phyloP scores from a whole-genome alignment of 1,140 invertebrate genomes.

The Hetaerina americana region DNA sequence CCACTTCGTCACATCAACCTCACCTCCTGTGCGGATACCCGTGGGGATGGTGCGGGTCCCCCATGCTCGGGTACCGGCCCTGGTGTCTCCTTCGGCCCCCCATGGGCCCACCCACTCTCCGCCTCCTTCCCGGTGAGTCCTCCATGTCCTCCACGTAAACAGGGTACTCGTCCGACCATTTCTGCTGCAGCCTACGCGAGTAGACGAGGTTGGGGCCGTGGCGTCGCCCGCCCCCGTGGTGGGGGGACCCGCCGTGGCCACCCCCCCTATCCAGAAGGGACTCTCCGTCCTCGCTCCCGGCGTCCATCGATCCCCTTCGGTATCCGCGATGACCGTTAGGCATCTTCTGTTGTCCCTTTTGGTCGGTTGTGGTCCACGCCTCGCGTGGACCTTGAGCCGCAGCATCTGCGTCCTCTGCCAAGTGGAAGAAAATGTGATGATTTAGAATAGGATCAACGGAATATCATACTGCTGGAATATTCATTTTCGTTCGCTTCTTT shows the following conservation, averaged over 20 bases:
- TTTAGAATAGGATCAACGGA: no score
- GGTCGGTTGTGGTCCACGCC: constrained; percentile 64
- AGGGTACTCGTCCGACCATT: neutral
- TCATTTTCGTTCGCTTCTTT: no score
- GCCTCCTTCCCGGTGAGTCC: neutral
- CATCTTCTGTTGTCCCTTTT: constrained; percentile 33
- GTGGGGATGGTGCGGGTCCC: neutral
- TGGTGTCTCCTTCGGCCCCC: neutral
- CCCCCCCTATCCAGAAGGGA: neutral
- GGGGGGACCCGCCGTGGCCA: neutral
- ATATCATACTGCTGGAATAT: no score
- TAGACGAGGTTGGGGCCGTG: neutral
- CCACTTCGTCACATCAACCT: no score
- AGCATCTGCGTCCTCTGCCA: constrained; percentile 25
- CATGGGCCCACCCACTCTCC: neutral
- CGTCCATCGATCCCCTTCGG: constrained; percentile 3
- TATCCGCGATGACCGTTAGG: constrained; percentile 31
- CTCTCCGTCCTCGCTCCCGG: neutral
- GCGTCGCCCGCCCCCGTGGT: constrained; percentile 32
- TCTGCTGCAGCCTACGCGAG: neutral
- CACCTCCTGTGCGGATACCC: neutral
- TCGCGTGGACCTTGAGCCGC: constrained; percentile 39
- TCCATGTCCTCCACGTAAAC: neutral
- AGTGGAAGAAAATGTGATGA: no score
- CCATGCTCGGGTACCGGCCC: neutral